Evolutionary conservation across 1,140 invertebrate genomes (phyloP).

Genomic region (Diorhabda carinulata): DNA sequence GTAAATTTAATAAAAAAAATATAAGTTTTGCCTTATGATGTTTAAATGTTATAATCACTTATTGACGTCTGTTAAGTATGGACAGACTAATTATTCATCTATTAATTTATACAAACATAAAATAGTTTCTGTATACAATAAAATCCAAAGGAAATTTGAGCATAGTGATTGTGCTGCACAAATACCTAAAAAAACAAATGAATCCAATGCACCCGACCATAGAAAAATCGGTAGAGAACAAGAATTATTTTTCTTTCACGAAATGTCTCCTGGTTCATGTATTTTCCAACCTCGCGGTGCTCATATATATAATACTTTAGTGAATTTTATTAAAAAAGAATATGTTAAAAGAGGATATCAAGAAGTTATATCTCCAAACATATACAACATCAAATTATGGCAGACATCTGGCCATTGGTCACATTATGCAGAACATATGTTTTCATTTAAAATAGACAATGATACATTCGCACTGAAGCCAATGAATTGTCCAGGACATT

Average conservation of each 20-base stretch:
- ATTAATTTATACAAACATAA: no score
- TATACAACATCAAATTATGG: slow-evolving; percentile 97
- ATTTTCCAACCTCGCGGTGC: slow-evolving; percentile 97
- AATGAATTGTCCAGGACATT: slow-evolving; percentile 99
- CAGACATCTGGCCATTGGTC: slow-evolving; percentile 98
- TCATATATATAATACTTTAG: slow-evolving; percentile 92
- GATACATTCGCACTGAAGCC: slow-evolving; percentile 97
- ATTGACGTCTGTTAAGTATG: no score
- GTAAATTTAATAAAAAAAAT: no score
- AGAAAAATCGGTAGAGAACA: slow-evolving; percentile 95
- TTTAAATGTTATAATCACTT: no score
- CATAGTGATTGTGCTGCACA: no score
- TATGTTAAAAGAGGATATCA: slow-evolving; percentile 93
- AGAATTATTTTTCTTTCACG: slow-evolving; percentile 98
- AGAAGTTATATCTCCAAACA: slow-evolving; percentile 95
- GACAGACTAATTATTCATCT: no score
- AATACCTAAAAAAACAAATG: no score
- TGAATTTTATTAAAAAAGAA: slow-evolving; percentile 83
- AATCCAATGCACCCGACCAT: slow-evolving; percentile 64
- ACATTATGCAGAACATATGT: slow-evolving; percentile 97
- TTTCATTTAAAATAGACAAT: slow-evolving; percentile 94
- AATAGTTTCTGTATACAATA: no score
- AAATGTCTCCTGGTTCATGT: slow-evolving; percentile 94
- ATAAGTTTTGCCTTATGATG: no score
- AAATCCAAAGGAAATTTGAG: no score